These are phyloP conservation scores for Drosophila glabriapex DNA, from an alignment of 2,888 invertebrate genomes.

Conservation along the genomic window DNA sequence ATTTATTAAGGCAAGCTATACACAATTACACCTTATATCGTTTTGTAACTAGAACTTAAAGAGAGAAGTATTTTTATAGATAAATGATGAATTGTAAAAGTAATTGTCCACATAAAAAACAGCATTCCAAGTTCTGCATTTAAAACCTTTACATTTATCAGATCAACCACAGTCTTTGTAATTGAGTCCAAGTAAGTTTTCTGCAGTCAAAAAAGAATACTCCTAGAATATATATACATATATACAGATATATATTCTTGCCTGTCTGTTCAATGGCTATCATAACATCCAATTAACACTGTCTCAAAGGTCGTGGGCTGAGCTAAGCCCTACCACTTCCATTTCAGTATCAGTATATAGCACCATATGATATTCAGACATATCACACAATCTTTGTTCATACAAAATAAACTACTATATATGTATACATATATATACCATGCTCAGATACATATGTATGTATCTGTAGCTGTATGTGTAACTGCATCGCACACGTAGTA, in stretches of 20 bases:
- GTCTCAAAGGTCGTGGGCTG: conserved; percentile 32
- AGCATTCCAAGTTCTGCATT: not conserved
- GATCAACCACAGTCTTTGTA: not conserved
- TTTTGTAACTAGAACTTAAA: not conserved
- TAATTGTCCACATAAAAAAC: not conserved
- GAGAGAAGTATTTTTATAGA: not conserved
- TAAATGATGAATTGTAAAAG: not conserved
- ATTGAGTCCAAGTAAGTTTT: not conserved
- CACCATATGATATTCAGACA: conserved; percentile 32
- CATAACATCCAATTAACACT: conserved; percentile 59
- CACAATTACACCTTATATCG: not conserved
- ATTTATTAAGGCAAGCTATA: not conserved
- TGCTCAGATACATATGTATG: conserved; percentile 17
- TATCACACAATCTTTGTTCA: conserved; percentile 29
- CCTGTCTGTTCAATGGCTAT: conserved; percentile 18
- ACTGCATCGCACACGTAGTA: conserved; percentile 46
- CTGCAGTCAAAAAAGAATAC: not conserved
- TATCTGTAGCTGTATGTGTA: conserved; percentile 31
- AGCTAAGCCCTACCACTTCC: conserved; percentile 6
- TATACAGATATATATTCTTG: not conserved
- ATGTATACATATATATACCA: conserved; percentile 7
- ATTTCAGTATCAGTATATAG: conserved; percentile 33
- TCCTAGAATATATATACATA: not conserved
- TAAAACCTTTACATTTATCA: not conserved
- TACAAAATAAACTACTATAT: conserved; percentile 6